Evolutionary conservation across 1,140 invertebrate species (phyloP), one percentile per base, ranked within the genome.

Genomic region (Nylanderia fulva): DNA sequence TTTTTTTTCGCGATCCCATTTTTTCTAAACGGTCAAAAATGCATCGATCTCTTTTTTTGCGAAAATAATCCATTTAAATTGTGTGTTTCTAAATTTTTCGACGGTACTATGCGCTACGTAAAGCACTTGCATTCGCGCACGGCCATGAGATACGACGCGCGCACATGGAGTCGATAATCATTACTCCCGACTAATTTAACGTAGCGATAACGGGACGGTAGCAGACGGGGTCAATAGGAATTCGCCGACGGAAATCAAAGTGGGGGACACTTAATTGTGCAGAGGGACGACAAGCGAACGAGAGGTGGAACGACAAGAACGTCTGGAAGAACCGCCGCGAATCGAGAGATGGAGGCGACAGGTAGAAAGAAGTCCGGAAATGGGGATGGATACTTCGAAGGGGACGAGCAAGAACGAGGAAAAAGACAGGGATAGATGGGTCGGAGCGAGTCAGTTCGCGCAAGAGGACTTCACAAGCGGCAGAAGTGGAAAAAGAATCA

Each of bases 241-340:
- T 92, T 89, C 88, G 74, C 88, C 85, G 88, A 91, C 86, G 87
- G 87, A 88, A 93, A 93, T 93, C 92, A 92, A 92, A 93, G 92
- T 88, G 72, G 60, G 60, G 58, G 86, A 82, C 90, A 93, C 91
- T 92, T 92, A 92, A 90, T 91, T 79, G 91, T 90, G 89, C 87
- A 68, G 91, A 92, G 88, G 86, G 88, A 93, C 89, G 91, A 90
- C 84, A 89, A n/a, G 77, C 68, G 52, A 71, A 79, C 52, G 66
- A 61, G 71, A 48, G 80, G 21, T 33, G 74, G 74, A 85, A 42
- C 29, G 69, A 82, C 79, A 45, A 48, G 33, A 58, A 21, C 39
- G 64, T 60, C 29, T 11, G 54, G 58, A 82, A 58, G 85, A 87
- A 69, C 48, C 33, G 69, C 48, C 48, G 84, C 60, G 58, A 72